Base-by-base conservation (phyloP, 2,888 invertebrate species). In the Drosophila fungiperda region DNA sequence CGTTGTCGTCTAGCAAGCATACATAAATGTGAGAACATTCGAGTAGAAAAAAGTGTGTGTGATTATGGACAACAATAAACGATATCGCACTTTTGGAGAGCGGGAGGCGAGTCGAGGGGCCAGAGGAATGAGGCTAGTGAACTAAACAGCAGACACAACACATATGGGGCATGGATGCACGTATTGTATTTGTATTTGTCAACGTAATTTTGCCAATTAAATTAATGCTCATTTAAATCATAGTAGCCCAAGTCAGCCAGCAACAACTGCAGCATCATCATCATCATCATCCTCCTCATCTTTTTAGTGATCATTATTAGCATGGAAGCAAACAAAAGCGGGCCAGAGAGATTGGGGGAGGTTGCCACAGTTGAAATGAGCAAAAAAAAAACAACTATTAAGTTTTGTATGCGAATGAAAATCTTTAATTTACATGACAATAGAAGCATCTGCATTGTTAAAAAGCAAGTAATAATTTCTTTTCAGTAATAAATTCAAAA, bases 141-240 rank as follows among this genome's bases (percentile, higher is more conserved):
- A 55, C 54, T 42, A 36, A 32, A 29, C 45, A 20, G 38, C 73
- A 55, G 68, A 67, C 61, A 52, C 68, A 62, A 63, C 62, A 63
- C 52, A 35, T 58, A 60, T 57, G 78, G 65, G 67, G 65, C 82
- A 74, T 73, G 69, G 68, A 79, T 78, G 65, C 82, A 74, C 71
- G 69, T 69, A 79, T 76, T 84, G 68, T 73, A 77, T 78, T 82
- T 77, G 82, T 73, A 87, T 83, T 87, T 83, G 88, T 87, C 81
- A 82, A 76, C 88, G 90, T 88, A 89, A 88, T 83, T 89, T 86
- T 81, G 87, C 88, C 88, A 90, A 87, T 87, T 87, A 88, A 87
- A 90, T 87, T 87, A 89, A 83, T 88, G 90, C 79, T 87, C 76
- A 87, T 83, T 89, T 85, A 89, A 87, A 78, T 77, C 85, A 61